Base-by-base conservation (phyloP, 2,113 vertebrate genomes). In the Murina feae region DNA sequence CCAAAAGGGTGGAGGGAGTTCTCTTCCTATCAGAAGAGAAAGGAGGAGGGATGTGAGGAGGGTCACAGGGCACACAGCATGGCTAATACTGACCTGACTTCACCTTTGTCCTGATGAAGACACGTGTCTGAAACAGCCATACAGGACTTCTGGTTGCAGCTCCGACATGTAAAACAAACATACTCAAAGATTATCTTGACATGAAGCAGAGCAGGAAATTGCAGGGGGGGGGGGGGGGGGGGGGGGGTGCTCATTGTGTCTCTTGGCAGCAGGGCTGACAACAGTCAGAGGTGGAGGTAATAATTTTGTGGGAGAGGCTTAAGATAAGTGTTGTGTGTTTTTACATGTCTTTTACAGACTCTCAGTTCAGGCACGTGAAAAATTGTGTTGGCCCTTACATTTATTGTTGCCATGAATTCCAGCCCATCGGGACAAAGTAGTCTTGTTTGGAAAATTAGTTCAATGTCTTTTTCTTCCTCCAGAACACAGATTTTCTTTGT, bases 221-320 rank as follows among this genome's bases (percentile, higher is more conserved):
- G 44, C 92, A 39, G 68, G n/a, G 28, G 68, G 58, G 49, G 25
- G 60, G 5, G 68, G n/a, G 28, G 68, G 58, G 49, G 25, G 60
- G 5, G 32, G 32, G 30, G 42, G 25, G 17, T 42, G 82, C 20
- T 42, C 32, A 39, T 42, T 69, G 42, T 72, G 49, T 86, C 74
- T 91, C 58, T 90, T 66, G 91, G 95, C 92, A 90, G 44, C 16
- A 9, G 63, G 65, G 82, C 93, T 83, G 86, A 92, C 86, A 94
- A 75, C 72, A 76, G 44, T 84, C 93, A 83, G 65, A 91, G 74
- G 47, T 71, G 18, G 79, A 94, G 58, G 94, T 49, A 94, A 89
- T 84, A 88, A 96, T 96, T 96, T 95, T 60, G 86, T 90, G 39
- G 68, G 44, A 87, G 47, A 94, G 89, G 93, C 75, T 93, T 94